Percentiles rank a stretch among this genome's conserved stretches.
Conservation (phyloP, 1,140 invertebrate genomes). For the Bombus difficillimus region DNA sequence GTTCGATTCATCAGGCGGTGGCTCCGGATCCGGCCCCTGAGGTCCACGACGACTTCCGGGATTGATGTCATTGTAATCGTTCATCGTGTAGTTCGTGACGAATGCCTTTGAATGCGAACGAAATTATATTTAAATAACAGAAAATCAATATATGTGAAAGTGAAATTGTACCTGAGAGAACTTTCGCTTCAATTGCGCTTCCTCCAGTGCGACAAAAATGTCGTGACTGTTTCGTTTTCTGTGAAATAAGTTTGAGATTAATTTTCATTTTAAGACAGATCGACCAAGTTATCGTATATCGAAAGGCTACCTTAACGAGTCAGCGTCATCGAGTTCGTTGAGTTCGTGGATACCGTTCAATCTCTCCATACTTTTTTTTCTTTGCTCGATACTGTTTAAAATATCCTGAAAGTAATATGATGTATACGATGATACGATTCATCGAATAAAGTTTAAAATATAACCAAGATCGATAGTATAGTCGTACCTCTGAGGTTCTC, state of each 20-base stretch:
- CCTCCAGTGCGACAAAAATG: slow-evolving; percentile 73
- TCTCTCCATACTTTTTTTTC: slow-evolving; percentile 7
- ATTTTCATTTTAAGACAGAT: not conserved
- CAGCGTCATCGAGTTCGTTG: slow-evolving; percentile 68
- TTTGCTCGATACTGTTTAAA: slow-evolving; percentile 13
- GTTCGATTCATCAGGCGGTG: slow-evolving; percentile 73
- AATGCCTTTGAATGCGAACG: slow-evolving; percentile 65
- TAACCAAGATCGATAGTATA: not conserved
- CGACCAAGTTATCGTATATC: not conserved
- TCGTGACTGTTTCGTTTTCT: slow-evolving; percentile 77
- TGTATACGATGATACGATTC: not conserved
- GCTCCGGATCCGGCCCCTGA: slow-evolving; percentile 75
- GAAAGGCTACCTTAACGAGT: slow-evolving; percentile 69
- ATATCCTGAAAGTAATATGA: slow-evolving; percentile 73
- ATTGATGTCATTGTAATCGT: slow-evolving; percentile 66
- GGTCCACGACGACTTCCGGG: slow-evolving; percentile 70
- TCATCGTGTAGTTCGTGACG: slow-evolving; percentile 53
- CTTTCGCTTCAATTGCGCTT: slow-evolving; percentile 74
- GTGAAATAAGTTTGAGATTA: not conserved
- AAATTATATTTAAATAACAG: not conserved
- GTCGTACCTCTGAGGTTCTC: slow-evolving; percentile 79
- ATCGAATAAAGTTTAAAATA: not conserved
- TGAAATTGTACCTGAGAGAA: slow-evolving; percentile 71
- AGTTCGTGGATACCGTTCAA: slow-evolving; percentile 4
- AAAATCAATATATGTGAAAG: not conserved